Percentiles rank a stretch among this genome's conserved stretches.
Conservation (phyloP, 2,113 vertebrate species). For the Penelope pileata region DNA sequence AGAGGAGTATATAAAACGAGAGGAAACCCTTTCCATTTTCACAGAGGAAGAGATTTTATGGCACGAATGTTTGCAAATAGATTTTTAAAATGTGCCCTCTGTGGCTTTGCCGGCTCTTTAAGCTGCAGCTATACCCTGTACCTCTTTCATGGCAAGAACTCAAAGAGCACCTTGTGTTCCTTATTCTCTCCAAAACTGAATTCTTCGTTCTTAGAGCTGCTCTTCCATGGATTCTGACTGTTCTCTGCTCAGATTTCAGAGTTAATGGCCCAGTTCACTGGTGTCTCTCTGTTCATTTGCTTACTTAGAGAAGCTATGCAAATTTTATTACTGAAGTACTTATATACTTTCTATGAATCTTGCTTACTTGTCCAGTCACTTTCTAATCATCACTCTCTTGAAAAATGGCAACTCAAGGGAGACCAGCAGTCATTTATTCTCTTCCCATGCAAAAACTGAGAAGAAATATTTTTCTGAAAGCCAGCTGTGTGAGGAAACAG, state of each 20-base stretch:
- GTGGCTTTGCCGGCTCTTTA: not conserved
- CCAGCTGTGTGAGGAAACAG: not conserved
- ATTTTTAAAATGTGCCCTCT: not conserved
- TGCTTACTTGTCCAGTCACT: not conserved
- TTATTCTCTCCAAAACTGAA: not conserved
- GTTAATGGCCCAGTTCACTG: not conserved
- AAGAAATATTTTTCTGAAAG: not conserved
- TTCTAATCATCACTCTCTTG: not conserved
- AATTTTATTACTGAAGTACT: not conserved
- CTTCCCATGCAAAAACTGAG: not conserved
- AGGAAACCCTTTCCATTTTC: not conserved
- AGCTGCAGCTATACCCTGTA: not conserved
- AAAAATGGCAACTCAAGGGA: not conserved
- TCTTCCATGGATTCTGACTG: not conserved
- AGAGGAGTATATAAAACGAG: not conserved
- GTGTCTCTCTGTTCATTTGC: not conserved
- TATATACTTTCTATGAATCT: not conserved
- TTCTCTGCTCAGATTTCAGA: not conserved
- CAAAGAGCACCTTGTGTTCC: not conserved
- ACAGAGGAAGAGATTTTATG: not conserved
- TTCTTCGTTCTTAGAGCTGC: not conserved
- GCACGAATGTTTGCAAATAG: not conserved
- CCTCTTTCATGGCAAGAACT: not conserved
- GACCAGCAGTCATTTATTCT: not conserved
- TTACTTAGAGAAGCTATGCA: not conserved